These are phyloP conservation scores for Macroteleia sp. DNA, from an alignment of 2,888 invertebrate species.

Conservation along the genomic window DNA sequence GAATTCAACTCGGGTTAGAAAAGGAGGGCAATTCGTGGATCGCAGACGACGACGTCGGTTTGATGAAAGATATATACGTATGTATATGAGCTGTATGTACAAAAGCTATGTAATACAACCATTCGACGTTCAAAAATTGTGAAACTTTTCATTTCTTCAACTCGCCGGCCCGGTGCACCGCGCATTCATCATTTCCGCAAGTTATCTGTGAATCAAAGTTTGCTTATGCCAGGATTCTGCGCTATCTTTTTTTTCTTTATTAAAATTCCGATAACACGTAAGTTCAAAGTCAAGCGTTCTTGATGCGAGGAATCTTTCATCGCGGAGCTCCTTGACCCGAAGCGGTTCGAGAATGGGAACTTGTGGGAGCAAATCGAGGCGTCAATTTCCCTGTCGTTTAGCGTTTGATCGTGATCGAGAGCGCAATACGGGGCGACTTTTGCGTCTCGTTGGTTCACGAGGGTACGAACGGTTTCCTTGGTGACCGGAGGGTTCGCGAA, in stretches of 20 bases:
- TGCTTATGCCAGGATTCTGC: constrained; percentile 7
- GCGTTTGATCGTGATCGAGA: constrained; percentile 71
- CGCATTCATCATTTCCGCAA: constrained; percentile 36
- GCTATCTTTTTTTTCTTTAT: constrained; percentile 26
- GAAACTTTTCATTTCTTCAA: constrained; percentile 33
- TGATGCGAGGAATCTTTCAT: constrained; percentile 19
- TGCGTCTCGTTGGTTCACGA: constrained; percentile 34
- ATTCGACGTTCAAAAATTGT: constrained; percentile 30
- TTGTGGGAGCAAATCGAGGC: constrained; percentile 64
- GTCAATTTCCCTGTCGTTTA: constrained; percentile 79
- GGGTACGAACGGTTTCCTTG: constrained; percentile 78
- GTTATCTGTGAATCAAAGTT: constrained; percentile 30
- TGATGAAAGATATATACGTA: constrained; percentile 42
- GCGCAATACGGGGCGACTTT: constrained; percentile 54
- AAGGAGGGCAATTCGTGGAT: constrained; percentile 54
- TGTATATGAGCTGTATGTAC: constrained; percentile 13
- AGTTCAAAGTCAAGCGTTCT: constrained; percentile 42
- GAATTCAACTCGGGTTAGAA: constrained; percentile 41
- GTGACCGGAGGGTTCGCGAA: constrained; percentile 76
- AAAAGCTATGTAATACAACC: constrained; percentile 33
- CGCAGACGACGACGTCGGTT: constrained; percentile 42
- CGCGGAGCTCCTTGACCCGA: constrained; percentile 39
- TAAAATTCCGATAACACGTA: constrained; percentile 48
- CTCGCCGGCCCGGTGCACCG: constrained; percentile 3
- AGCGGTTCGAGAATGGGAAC: constrained; percentile 6